A percentile compares a stretch with the other conserved stretches of the same genome.
Evolutionary conservation across 2,113 vertebrate species (phyloP).

Genomic region (Acanthisitta chloris): DNA sequence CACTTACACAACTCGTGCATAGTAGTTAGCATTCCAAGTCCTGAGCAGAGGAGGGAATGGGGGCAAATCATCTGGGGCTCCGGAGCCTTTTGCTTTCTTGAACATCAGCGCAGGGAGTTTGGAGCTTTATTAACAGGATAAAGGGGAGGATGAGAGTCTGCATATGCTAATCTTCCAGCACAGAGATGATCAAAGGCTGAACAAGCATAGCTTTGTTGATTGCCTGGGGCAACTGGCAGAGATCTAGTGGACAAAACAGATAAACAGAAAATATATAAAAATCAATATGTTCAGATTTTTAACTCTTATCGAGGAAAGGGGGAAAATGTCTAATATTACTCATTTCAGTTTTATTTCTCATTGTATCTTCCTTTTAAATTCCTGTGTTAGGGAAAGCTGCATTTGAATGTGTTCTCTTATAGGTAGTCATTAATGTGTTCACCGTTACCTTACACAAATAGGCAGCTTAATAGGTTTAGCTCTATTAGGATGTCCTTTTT

Average conservation of each 20-base stretch:
- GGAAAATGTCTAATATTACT: not conserved
- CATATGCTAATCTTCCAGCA: conserved; percentile 79
- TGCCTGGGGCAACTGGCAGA: conserved; percentile 80
- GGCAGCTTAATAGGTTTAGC: not conserved
- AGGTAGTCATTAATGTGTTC: not conserved
- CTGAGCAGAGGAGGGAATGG: conserved; percentile 56
- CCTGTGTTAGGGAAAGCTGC: not conserved
- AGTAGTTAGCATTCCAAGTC: conserved; percentile 59
- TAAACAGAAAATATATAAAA: conserved; percentile 75
- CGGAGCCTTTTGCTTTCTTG: conserved; percentile 55
- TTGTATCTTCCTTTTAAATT: not conserved
- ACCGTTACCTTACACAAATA: not conserved
- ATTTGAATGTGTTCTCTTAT: not conserved
- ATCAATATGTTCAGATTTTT: conserved; percentile 54
- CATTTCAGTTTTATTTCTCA: not conserved
- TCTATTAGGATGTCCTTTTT: not conserved
- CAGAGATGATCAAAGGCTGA: conserved; percentile 84
- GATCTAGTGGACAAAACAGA: conserved; percentile 45
- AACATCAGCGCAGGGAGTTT: conserved; percentile 57
- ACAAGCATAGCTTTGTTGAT: conserved; percentile 84
- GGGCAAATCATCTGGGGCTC: conserved; percentile 73
- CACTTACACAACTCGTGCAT: conserved; percentile 57
- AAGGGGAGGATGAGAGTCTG: conserved; percentile 78
- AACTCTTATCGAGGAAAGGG: not conserved
- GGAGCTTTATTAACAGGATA: conserved; percentile 36